Base-by-base conservation (phyloP, 1,140 invertebrate species). In the Sipha flava region DNA sequence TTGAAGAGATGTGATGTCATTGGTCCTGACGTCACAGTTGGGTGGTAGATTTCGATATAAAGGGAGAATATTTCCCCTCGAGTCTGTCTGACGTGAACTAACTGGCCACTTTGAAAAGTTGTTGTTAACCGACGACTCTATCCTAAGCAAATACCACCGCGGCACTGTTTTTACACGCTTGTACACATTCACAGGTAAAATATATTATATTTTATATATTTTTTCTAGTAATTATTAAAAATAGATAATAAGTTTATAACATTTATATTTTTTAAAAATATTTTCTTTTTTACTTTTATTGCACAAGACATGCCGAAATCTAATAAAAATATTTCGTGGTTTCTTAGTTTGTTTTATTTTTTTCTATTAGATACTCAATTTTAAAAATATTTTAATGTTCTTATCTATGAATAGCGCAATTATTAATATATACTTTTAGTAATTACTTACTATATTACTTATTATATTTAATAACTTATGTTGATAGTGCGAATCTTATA, bases 71-170 rank as follows among this genome's bases (percentile, higher is more conserved):
- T 75, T 49, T 23, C 72, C 72, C 72, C 72, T 23, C 72, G 72
- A 75, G 47, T 75, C 47, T 31, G 29, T 75, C 72, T 31, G 72
- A 75, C 72, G 72, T 26, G 72, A 52, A 54, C 72, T 21, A 54
- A 54, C 72, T 37, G 72, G 72, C 47, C 72, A 75, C 72, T 75
- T 75, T 54, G 72, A 75, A 75, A 75, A 75, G 49, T 75, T 57
- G 72, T 75, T 75, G 72, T 52, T 75, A 75, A 75, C 72, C 47
- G 72, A 52, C 72, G 72, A 75, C 72, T 75, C 37, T 34, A 31
- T 31, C 29, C 47, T 34, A 49, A 75, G 40, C 72, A 54, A 21
- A 40, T 34, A 43, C 72, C 47, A 40, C n/a, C 47, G 47, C 18
- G 10, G 54, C 72, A 72, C 43, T 29, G 68, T 72, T 49, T 72